Base-by-base conservation (phyloP, 2,888 invertebrate genomes). In the Furcula furcula region DNA sequence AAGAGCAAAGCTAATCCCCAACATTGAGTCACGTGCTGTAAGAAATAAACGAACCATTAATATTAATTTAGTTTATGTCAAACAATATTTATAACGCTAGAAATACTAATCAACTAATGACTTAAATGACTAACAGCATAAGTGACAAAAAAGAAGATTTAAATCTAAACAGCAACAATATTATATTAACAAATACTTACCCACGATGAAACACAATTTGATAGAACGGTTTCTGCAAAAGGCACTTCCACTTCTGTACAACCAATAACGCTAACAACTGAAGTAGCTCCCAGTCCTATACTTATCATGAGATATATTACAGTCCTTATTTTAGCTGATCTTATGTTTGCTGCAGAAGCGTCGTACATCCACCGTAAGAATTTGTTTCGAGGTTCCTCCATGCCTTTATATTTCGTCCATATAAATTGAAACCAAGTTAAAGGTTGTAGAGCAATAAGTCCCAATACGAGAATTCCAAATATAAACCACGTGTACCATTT, bases 401-500 rank as follows among this genome's bases (percentile, higher is more conserved):
- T 75, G 9, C 90, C 84, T 47, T 69, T 76, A 34, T 76, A 76
- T 46, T 84, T 80, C 1, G 75, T 78, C 94, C 94, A 95, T 1
- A 93, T 60, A 53, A 93, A 93, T 60, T 94, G 92, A 41, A 93
- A 93, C 96, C 96, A 96, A 0, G 93, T 92, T 4, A 94, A 65
- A 0, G 94, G 92, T 34, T 95, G 83, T 46, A 94, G 76, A 1
- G 92, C 48, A 0, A 92, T 44, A 1, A 88, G 55, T 7, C 54
- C 43, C 0, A 75, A 0, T 19, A 79, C 16, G 2, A 87, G 55
- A 3, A 64, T 1, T 11, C 55, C 48, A 15, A 80, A 68, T 32
- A 80, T 57, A 1, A 59, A 20, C 70, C 71, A 76, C 1, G 78
- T 68, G 33, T 78, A 78, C 82, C 78, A 82, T 20, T 64, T 36